A percentile compares a stretch with the other conserved stretches of the same genome.
phyloP scores from a whole-genome alignment of 2,888 invertebrate species.

The Linhomoeus sp. region DNA sequence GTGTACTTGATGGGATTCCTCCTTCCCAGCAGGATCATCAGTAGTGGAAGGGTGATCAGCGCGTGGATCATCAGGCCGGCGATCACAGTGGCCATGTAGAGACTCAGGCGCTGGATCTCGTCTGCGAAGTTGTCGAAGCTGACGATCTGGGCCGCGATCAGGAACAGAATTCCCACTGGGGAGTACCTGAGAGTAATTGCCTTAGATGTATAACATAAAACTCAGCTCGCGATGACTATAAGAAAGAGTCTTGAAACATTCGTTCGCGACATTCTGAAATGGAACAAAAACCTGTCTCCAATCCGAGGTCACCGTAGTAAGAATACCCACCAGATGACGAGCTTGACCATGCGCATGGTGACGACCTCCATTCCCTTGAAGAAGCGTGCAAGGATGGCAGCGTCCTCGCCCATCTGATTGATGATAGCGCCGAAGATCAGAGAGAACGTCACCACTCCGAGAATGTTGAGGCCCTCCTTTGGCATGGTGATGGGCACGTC shows the following conservation, averaged over 20 bases:
- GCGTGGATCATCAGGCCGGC: conserved; percentile 19
- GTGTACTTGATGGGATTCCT: conserved; percentile 21
- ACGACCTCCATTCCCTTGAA: conserved; percentile 67
- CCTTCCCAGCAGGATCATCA: conserved; percentile 17
- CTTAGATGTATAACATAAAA: no score
- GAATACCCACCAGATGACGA: conserved; percentile 66
- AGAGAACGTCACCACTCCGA: conserved; percentile 30
- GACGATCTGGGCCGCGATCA: conserved; percentile 15
- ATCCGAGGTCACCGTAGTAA: no score
- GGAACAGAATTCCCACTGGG: conserved; percentile 8
- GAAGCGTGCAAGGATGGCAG: conserved; percentile 57
- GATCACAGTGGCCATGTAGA: conserved; percentile 15
- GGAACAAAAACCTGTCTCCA: no score
- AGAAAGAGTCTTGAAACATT: no score
- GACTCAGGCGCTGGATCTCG: not conserved
- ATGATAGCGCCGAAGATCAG: conserved; percentile 37
- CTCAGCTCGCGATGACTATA: no score
- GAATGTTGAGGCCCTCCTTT: not conserved
- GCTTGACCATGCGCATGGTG: conserved; percentile 82
- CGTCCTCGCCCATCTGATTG: conserved; percentile 60
- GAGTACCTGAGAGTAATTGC: conserved; percentile 5
- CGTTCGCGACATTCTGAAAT: no score
- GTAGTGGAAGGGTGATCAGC: conserved; percentile 17
- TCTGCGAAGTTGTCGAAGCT: conserved; percentile 17
- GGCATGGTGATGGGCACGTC: not conserved